Conservation (phyloP, 1,140 invertebrate genomes). For the Drosophila baimaii region DNA sequence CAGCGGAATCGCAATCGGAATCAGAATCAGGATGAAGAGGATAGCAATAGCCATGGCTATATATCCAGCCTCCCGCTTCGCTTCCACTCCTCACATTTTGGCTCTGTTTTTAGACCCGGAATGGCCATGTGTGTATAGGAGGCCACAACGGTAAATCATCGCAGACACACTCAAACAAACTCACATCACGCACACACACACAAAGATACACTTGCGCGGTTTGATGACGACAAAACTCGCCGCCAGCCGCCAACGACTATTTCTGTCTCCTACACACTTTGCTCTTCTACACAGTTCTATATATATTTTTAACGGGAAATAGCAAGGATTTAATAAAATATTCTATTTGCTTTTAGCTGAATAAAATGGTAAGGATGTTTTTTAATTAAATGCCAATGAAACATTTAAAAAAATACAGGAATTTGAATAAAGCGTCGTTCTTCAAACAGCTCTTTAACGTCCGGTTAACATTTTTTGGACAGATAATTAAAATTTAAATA, state of each 20-base stretch:
- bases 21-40: conserved; percentile 48
- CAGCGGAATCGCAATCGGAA: conserved; percentile 56
- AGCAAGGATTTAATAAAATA: neutral
- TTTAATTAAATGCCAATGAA: neutral
- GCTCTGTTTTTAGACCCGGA: conserved; percentile 30
- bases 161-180: conserved; percentile 31
- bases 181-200: conserved; percentile 17
- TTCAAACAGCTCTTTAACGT: too few relatives aligned
- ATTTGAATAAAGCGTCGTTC: too few relatives aligned
- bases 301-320: conserved; percentile 47
- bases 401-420: too few relatives aligned
- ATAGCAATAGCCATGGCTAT: conserved; percentile 15
- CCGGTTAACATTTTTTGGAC: too few relatives aligned
- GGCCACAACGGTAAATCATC: conserved; percentile 81
- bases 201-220: conserved; percentile 26
- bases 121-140: conserved; percentile 41
- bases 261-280: conserved; percentile 24
- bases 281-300: conserved; percentile 41
- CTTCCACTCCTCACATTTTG: neutral
- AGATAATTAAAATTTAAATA: too few relatives aligned
- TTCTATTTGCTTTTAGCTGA: neutral
- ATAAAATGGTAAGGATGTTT: neutral
- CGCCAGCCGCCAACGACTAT: conserved; percentile 29
- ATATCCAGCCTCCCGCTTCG: conserved; percentile 16
- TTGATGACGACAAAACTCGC: conserved; percentile 66